Conservation (phyloP, 2,113 vertebrate genomes). For the Hylia prasina region DNA sequence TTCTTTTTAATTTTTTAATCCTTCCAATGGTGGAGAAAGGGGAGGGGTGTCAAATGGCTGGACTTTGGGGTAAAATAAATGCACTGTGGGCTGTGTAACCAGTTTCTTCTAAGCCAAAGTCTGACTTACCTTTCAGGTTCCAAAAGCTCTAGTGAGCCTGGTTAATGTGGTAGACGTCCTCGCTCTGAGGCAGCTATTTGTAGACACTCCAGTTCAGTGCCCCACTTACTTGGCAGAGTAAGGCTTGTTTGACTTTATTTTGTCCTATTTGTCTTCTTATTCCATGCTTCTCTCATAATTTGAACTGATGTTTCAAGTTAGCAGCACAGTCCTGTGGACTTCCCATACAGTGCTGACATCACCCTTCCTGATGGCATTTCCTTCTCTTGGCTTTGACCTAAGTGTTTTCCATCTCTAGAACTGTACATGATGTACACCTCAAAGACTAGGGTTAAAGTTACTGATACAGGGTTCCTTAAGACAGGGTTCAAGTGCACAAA, state of each 20-base stretch:
- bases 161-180: slow-evolving; percentile 76
- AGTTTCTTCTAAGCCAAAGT: not conserved
- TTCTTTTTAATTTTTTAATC: not conserved
- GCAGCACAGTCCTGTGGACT: not conserved
- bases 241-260: not conserved
- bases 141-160: slow-evolving; percentile 86
- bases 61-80: not conserved
- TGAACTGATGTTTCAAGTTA: not conserved
- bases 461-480: not conserved
- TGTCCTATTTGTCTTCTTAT: not conserved
- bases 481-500: not conserved
- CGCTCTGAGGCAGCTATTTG: slow-evolving; percentile 77
- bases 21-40: not conserved
- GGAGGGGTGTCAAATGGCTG: not conserved
- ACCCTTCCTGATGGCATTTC: not conserved
- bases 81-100: not conserved
- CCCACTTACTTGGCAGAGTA: slow-evolving; percentile 77
- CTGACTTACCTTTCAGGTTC: slow-evolving; percentile 75
- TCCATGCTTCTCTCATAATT: not conserved
- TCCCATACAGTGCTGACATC: not conserved
- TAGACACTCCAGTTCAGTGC: slow-evolving; percentile 69
- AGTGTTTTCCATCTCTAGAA: not conserved
- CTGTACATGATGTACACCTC: not conserved
- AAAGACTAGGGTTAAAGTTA: not conserved
- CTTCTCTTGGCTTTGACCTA: not conserved